Conservation (phyloP, 2,797 vertebrate genomes). For the Tadarida brasiliensis region DNA sequence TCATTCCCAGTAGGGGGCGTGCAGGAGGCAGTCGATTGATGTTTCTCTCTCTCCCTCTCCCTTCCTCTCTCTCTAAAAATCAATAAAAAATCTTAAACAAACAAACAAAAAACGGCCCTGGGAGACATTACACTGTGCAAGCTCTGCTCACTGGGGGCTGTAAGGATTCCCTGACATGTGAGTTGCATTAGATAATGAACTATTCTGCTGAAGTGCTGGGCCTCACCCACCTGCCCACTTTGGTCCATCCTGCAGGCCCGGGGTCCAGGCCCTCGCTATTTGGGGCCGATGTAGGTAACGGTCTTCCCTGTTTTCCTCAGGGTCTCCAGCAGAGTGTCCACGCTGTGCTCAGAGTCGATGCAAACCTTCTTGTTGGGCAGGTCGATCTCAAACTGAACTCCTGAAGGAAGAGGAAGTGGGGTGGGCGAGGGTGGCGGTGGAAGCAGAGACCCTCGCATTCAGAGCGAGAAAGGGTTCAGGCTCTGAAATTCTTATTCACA, state of each 20-base stretch:
- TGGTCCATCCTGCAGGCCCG: neutral
- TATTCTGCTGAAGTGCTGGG: neutral
- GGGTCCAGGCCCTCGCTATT: conserved; percentile 83
- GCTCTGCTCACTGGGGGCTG: neutral
- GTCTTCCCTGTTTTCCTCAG: conserved; percentile 96
- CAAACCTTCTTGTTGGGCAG: conserved; percentile 95
- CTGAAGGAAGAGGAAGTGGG: conserved; percentile 83
- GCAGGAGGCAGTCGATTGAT: too few relatives aligned
- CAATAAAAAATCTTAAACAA: too few relatives aligned
- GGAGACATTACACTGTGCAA: neutral
- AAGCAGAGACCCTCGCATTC: neutral
- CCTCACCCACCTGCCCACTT: conserved; percentile 56
- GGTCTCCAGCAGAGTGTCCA: conserved; percentile 91
- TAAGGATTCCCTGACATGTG: neutral
- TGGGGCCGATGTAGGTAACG: conserved; percentile 92
- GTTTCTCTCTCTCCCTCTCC: too few relatives aligned
- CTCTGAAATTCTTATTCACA: neutral
- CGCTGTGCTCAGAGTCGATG: conserved; percentile 92
- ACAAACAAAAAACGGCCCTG: neutral
- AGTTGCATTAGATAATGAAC: neutral
- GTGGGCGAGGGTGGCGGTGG: neutral
- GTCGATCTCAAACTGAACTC: conserved; percentile 95
- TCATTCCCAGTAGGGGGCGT: too few relatives aligned
- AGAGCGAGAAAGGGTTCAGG: neutral
- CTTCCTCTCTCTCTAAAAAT: too few relatives aligned